These are phyloP conservation scores for Phanerotoma sp. DNA, from an alignment of 2,888 invertebrate species.

Conservation along the genomic window DNA sequence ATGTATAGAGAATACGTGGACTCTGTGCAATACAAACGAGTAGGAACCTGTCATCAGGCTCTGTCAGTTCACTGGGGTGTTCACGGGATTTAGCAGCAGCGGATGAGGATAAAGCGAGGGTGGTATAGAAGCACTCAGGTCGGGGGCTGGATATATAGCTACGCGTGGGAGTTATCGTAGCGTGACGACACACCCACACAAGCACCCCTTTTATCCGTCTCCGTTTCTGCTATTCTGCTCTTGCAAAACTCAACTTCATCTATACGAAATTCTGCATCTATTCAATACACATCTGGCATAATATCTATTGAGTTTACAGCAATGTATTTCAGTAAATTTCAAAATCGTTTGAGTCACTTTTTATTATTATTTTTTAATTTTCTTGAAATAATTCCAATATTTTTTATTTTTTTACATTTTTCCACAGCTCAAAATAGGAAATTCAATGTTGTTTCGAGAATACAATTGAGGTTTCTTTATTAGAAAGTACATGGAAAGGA, in stretches of 20 bases:
- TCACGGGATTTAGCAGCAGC: slow-evolving; percentile 35
- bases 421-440: no score
- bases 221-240: slow-evolving; percentile 5
- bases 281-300: slow-evolving; percentile 36
- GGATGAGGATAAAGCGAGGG: slow-evolving; percentile 31
- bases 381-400: no score
- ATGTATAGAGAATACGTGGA: no score
- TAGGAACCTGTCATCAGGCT: slow-evolving; percentile 40
- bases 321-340: no score
- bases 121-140: slow-evolving; percentile 17
- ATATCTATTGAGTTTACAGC: no score
- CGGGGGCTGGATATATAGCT: slow-evolving; percentile 25
- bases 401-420: no score
- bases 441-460: no score
- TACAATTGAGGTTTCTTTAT: no score
- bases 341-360: no score
- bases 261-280: slow-evolving; percentile 1
- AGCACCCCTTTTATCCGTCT: slow-evolving; percentile 36
- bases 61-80: slow-evolving; percentile 40
- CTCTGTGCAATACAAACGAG: slow-evolving; percentile 3
- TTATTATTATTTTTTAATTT: no score
- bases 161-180: slow-evolving; percentile 41
- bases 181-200: slow-evolving; percentile 49
- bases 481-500: no score
- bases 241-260: slow-evolving; percentile 12